These are phyloP conservation scores for Synanthedon tipuliformis DNA, from an alignment of 2,888 invertebrate species.

Conservation along the genomic window DNA sequence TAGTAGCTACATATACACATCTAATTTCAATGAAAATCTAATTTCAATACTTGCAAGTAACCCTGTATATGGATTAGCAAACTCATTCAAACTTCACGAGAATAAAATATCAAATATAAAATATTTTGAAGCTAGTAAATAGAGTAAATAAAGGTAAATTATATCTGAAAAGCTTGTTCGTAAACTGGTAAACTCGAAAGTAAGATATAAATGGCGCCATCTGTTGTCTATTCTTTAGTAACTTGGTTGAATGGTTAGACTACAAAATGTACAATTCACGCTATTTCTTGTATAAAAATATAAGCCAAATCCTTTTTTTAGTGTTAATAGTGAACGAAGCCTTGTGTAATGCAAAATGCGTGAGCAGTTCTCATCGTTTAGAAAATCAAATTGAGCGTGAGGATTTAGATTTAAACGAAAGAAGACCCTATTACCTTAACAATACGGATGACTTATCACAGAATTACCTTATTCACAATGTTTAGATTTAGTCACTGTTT, in stretches of 20 bases:
- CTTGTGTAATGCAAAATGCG: constrained; percentile 39
- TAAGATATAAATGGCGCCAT: no score
- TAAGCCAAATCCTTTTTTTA: constrained; percentile 14
- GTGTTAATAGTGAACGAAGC: constrained; percentile 47
- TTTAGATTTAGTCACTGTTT: constrained; percentile 1
- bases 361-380: constrained; percentile 26
- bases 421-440: constrained; percentile 10
- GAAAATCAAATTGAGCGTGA: constrained; percentile 11
- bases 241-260: no score
- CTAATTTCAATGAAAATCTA: no score
- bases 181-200: constrained; percentile 1
- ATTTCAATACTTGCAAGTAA: no score
- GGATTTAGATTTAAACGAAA: constrained; percentile 35
- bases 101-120: no score
- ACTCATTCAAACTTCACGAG: no score
- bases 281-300: no score
- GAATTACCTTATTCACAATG: constrained; percentile 1
- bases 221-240: constrained; percentile 9
- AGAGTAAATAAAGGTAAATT: no score
- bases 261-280: neutral
- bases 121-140: no score
- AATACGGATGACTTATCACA: no score
- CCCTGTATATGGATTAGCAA: no score
- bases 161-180: no score
- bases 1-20: constrained; percentile 15